Evolutionary conservation across 2,797 vertebrate genomes (phyloP).

Genomic region (Cyclopterus lumpus): DNA sequence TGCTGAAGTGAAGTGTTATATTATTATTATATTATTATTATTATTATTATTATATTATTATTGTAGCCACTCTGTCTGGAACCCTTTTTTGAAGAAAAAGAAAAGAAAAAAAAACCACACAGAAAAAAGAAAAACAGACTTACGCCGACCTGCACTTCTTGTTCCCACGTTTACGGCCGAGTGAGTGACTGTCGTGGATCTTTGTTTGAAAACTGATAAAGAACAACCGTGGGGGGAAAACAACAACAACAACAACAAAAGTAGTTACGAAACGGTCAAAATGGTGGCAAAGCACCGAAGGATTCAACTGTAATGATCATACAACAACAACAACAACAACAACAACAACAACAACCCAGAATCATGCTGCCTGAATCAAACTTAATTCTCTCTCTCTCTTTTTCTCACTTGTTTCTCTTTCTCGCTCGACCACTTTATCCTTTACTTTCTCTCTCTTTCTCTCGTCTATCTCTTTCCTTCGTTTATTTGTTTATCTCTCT

Average conservation of each 20-base stretch:
- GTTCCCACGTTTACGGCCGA: conserved; percentile 66
- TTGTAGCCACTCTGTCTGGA: conserved; percentile 73
- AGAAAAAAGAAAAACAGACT: conserved; percentile 30
- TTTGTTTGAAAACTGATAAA: conserved; percentile 56
- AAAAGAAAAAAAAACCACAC: conserved; percentile 30
- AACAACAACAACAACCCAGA: conserved; percentile 47
- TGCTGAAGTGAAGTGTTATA: conserved; percentile 80
- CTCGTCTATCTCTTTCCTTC: background rate
- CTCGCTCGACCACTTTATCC: background rate
- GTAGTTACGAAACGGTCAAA: conserved; percentile 34
- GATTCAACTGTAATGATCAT: conserved; percentile 61
- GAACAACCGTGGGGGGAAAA: conserved; percentile 53
- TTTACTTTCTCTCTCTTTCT: conserved; percentile 3
- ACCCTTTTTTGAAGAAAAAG: conserved; percentile 70
- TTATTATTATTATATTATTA: conserved; percentile 61
- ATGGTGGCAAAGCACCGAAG: conserved; percentile 57
- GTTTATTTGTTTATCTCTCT: background rate
- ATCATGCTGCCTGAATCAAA: conserved; percentile 68
- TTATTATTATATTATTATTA: conserved; percentile 61
- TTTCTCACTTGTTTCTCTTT: conserved; percentile 3
- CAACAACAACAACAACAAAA: conserved; percentile 39
- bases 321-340: conserved; percentile 20
- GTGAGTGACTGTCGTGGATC: conserved; percentile 70
- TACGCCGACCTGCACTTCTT: conserved; percentile 71
- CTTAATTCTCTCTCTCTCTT: conserved; percentile 26